Percentiles rank a stretch among this genome's conserved stretches.
Conservation (phyloP, 2,888 invertebrate species). For the Rhagonycha fulva region DNA sequence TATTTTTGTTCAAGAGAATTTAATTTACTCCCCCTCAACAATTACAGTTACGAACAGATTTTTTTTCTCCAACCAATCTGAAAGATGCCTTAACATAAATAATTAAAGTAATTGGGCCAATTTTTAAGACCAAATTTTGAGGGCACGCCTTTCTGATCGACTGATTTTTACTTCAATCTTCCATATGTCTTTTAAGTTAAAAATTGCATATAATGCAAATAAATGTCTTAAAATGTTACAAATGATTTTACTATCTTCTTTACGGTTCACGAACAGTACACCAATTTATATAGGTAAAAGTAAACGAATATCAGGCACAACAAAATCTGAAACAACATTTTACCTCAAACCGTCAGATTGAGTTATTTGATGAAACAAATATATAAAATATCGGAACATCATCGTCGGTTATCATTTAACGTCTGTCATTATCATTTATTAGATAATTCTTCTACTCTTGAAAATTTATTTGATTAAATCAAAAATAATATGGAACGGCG, state of each 20-base stretch:
- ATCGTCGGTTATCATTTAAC: conserved; percentile 19
- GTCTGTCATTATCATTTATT: conserved; percentile 23
- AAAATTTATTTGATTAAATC: background rate
- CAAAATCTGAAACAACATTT: conserved; percentile 6
- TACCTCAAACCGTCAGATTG: conserved; percentile 19
- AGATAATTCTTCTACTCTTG: conserved; percentile 1
- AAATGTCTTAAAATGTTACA: background rate
- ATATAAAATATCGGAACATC: conserved; percentile 17
- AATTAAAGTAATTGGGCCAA: no score
- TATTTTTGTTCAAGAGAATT: no score
- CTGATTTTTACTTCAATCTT: background rate
- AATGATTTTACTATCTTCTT: background rate
- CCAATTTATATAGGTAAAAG: background rate
- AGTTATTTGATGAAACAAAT: conserved; percentile 12
- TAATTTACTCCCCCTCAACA: no score
- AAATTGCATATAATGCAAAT: background rate
- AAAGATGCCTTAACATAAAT: no score
- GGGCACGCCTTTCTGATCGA: no score
- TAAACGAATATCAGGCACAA: background rate
- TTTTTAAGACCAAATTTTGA: no score
- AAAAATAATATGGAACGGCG: background rate
- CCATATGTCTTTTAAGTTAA: background rate
- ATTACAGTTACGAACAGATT: no score
- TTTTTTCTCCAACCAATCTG: no score
- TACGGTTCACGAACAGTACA: background rate